phyloP scores from a whole-genome alignment of 1,140 invertebrate species.

The Heliconius melpomene region DNA sequence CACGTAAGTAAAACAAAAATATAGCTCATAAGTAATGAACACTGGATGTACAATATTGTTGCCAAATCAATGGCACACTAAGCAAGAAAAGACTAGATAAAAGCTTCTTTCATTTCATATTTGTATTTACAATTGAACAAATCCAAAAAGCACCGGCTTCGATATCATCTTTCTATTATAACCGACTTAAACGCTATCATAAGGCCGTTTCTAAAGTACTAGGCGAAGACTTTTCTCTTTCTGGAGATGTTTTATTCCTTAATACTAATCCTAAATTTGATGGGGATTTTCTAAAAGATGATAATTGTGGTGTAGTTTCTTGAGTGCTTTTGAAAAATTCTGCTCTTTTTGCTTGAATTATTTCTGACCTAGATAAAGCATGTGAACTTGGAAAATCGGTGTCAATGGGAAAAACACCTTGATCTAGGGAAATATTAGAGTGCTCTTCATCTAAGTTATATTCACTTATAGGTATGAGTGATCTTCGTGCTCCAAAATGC shows the following conservation, averaged over 20 bases:
- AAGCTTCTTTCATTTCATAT: constrained; percentile 76
- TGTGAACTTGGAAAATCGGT: constrained; percentile 56
- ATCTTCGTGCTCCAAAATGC: constrained; percentile 73
- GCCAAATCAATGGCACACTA: constrained; percentile 68
- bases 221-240: constrained; percentile 66
- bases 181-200: constrained; percentile 67
- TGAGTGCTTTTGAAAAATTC: constrained; percentile 79
- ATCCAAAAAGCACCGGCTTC: constrained; percentile 63
- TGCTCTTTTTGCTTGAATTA: constrained; percentile 81
- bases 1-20: constrained; percentile 54
- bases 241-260: constrained; percentile 62
- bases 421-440: constrained; percentile 50
- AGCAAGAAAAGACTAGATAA: constrained; percentile 79
- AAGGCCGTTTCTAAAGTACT: constrained; percentile 83
- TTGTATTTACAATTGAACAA: constrained; percentile 53
- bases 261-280: constrained; percentile 37
- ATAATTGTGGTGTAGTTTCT: constrained; percentile 62
- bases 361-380: constrained; percentile 73
- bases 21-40: constrained; percentile 46
- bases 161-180: neutral
- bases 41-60: constrained; percentile 55
- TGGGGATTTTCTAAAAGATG: constrained; percentile 64
- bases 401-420: constrained; percentile 67
- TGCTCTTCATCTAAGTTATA: constrained; percentile 55
- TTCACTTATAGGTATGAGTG: constrained; percentile 70